Evolutionary conservation across 2,888 invertebrate genomes (phyloP).

Genomic region (Nomada ruficornis): DNA sequence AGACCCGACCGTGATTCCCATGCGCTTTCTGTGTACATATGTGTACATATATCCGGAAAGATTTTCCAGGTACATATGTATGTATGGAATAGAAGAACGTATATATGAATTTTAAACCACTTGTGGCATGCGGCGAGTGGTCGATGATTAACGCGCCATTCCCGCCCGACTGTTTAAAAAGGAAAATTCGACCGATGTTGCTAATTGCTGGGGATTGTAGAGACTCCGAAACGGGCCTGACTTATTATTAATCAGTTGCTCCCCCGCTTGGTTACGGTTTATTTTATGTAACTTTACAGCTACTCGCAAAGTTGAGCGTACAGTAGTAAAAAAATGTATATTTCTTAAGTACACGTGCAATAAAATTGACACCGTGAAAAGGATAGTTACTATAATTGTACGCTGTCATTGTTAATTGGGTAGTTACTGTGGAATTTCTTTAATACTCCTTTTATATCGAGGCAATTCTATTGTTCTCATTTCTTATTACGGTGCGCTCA

Average conservation of each 20-base stretch:
- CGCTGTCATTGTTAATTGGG: too few species aligned
- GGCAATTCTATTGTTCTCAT: too few species aligned
- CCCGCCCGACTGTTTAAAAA: slow-evolving; percentile 14
- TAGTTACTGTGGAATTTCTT: too few species aligned
- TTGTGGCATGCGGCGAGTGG: slow-evolving; percentile 53
- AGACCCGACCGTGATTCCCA: neutral
- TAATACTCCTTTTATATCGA: too few species aligned
- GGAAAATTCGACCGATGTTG: neutral
- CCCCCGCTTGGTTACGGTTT: slow-evolving; percentile 9
- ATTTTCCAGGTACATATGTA: slow-evolving; percentile 10
- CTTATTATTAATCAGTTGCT: slow-evolving; percentile 29
- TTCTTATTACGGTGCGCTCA: too few species aligned
- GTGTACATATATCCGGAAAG: neutral
- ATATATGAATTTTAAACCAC: slow-evolving; percentile 67
- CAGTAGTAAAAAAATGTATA: too few species aligned
- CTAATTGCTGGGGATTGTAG: slow-evolving; percentile 49
- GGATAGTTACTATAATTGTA: too few species aligned
- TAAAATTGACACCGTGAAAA: neutral
- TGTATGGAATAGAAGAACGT: neutral
- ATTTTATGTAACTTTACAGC: too few species aligned
- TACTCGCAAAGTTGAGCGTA: too few species aligned
- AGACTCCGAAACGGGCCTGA: slow-evolving; percentile 32
- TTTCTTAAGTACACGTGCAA: too few species aligned
- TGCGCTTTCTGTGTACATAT: neutral
- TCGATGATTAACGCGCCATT: slow-evolving; percentile 60